These are phyloP conservation scores for Dendrocincla fuliginosa DNA, from an alignment of 2,797 vertebrate genomes.

Conservation along the genomic window DNA sequence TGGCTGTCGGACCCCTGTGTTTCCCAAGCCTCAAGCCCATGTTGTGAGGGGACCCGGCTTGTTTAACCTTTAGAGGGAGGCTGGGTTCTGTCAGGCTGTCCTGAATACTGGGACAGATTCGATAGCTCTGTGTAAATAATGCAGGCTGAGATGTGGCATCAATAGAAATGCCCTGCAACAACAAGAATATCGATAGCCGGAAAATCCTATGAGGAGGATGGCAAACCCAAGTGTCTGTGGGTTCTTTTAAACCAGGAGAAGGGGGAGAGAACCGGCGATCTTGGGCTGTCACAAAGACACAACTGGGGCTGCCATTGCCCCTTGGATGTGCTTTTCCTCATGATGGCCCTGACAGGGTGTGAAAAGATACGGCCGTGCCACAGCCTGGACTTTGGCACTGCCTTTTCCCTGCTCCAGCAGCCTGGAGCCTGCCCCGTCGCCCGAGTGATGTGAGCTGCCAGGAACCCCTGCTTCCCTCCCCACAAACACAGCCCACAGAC, in stretches of 20 bases:
- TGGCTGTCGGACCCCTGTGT: neutral
- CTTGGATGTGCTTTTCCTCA: neutral
- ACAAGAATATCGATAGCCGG: constrained; percentile 51
- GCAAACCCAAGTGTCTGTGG: neutral
- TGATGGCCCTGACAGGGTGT: neutral
- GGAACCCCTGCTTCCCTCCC: neutral
- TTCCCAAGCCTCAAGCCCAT: neutral
- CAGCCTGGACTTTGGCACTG: neutral
- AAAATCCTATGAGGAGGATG: constrained; percentile 52
- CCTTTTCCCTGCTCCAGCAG: neutral
- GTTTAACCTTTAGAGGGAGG: constrained; percentile 6
- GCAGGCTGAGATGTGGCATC: constrained; percentile 30
- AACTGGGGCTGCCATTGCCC: neutral
- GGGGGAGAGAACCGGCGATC: neutral
- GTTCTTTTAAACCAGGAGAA: neutral
- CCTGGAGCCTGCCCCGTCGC: neutral
- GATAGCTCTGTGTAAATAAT: constrained; percentile 27
- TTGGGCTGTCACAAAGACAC: neutral
- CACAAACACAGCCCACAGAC: neutral
- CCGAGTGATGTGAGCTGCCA: fast-evolving
- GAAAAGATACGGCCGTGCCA: neutral
- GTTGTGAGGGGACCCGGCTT: neutral
- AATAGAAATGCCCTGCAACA: constrained; percentile 51
- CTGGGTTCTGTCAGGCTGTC: constrained; percentile 19
- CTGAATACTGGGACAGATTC: constrained; percentile 6